Base-by-base conservation (phyloP, 2,797 vertebrate species). In the Propithecus perrieri region DNA sequence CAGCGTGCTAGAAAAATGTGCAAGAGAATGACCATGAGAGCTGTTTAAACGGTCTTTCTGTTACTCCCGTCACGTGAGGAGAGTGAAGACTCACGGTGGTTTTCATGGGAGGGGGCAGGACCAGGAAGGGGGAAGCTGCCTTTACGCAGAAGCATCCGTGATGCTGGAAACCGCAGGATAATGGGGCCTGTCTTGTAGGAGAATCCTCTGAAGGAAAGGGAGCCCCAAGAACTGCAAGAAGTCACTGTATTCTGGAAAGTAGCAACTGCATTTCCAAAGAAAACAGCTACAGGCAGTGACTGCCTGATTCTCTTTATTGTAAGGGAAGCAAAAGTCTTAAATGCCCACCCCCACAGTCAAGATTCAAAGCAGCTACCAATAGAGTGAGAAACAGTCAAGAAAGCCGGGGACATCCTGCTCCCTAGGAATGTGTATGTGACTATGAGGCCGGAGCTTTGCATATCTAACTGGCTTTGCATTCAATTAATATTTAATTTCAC, bases 71-170 rank as follows among this genome's bases (percentile, higher is more conserved):
- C 22, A 4, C 1, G 14, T 1, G 7, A 55, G 22, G 59, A 35
- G 10, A 33, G 7, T 33, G 12, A 30, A 91, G 83, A 18, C 46
- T 33, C 2, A 5, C 7, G 1, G n/a, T 24, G 18, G 35, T 9
- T 0, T 22, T 1, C 1, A 41, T 1, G 9, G 6, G 11, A 6
- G 35, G 6, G 15, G 15, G 35, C 5, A 33, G 20, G 46, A 12
- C 4, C 7, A 5, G 11, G 17, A 50, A 38, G 28, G 3, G 61
- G 30, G 7, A 33, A 30, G 18, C 63, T 50, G 53, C 48, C 5
- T 0, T 20, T 61, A 26, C 15, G n/a, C 13, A 28, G 30, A 50
- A 33, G 15, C 41, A 53, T 28, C 7, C 7, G 2, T 72, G 53
- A 46, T 30, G 46, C 26, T 67, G 2, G 4, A n/a, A 57, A 48